Evolutionary conservation across 2,888 invertebrate species (phyloP).

Genomic region (Antheraea assamensis): DNA sequence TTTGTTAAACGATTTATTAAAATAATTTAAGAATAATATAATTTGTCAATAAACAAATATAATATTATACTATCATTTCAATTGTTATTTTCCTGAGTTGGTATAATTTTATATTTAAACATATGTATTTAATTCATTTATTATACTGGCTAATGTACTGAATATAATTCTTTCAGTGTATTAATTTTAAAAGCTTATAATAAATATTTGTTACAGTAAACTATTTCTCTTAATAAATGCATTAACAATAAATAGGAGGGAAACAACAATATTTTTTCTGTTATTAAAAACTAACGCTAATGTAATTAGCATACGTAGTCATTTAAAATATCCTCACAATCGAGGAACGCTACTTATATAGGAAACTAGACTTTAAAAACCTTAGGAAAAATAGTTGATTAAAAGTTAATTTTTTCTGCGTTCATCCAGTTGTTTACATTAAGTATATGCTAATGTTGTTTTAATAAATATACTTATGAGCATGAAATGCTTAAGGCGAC

Average conservation of each 20-base stretch:
- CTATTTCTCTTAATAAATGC: background rate
- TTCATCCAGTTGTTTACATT: background rate
- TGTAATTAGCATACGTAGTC: background rate
- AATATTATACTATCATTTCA: too few relatives aligned
- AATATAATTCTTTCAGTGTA: background rate
- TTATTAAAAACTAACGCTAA: background rate
- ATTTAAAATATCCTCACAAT: background rate
- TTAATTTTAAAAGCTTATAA: background rate
- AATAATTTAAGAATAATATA: background rate
- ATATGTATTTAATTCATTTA: too few relatives aligned
- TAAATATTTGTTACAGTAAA: background rate
- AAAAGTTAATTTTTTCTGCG: background rate
- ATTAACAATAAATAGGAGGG: background rate
- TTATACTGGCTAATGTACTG: background rate
- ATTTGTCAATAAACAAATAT: background rate
- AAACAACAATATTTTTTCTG: background rate
- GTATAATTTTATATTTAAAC: too few relatives aligned
- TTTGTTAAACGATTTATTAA: background rate
- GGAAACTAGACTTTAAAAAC: slow-evolving; percentile 25
- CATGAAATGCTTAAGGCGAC: too few relatives aligned
- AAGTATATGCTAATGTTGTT: background rate
- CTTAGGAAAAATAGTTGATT: background rate
- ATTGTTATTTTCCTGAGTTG: too few relatives aligned
- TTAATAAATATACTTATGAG: background rate
- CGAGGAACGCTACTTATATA: slow-evolving; percentile 5